phyloP scores from a whole-genome alignment of 2,888 invertebrate genomes.

The Xanthorhoe designata region DNA sequence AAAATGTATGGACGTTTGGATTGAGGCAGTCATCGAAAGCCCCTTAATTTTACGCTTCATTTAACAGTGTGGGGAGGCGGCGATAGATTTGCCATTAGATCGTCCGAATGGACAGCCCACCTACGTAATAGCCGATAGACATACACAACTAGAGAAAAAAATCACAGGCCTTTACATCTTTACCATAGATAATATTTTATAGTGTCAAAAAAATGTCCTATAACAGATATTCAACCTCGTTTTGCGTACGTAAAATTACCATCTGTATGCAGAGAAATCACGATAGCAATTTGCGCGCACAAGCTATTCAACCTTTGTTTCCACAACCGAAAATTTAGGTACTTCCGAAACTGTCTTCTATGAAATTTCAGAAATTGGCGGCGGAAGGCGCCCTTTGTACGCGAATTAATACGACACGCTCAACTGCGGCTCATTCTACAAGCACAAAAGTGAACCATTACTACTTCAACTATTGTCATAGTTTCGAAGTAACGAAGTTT shows the following conservation, averaged over 20 bases:
- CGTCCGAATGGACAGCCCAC: conserved; percentile 61
- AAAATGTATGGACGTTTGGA: conserved; percentile 51
- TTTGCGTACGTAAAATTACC: background rate
- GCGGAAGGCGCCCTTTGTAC: conserved; percentile 41
- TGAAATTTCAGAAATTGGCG: conserved; percentile 46
- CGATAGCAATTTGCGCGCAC: conserved; percentile 22
- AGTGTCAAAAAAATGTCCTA: too few relatives aligned
- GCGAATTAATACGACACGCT: conserved; percentile 45
- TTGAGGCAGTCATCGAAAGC: conserved; percentile 66
- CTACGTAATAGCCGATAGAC: conserved; percentile 43
- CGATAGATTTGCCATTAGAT: conserved; percentile 79
- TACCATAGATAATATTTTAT: too few relatives aligned
- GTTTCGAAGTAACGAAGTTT: conserved; percentile 38
- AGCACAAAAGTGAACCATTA: conserved; percentile 43
- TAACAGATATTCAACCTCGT: background rate
- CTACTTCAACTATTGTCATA: conserved; percentile 42
- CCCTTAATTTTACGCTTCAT: conserved; percentile 81
- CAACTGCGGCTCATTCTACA: conserved; percentile 41
- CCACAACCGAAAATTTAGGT: conserved; percentile 36
- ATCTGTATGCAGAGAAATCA: conserved; percentile 5
- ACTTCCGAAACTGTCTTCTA: conserved; percentile 43
- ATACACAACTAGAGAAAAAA: background rate
- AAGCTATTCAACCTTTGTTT: conserved; percentile 30
- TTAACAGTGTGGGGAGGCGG: conserved; percentile 78
- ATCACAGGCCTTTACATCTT: too few relatives aligned